Evolutionary conservation across 1,140 invertebrate species (phyloP), one percentile per base, ranked within the genome.

Genomic region (fruit fly (Drosophila melanogaster)): DNA sequence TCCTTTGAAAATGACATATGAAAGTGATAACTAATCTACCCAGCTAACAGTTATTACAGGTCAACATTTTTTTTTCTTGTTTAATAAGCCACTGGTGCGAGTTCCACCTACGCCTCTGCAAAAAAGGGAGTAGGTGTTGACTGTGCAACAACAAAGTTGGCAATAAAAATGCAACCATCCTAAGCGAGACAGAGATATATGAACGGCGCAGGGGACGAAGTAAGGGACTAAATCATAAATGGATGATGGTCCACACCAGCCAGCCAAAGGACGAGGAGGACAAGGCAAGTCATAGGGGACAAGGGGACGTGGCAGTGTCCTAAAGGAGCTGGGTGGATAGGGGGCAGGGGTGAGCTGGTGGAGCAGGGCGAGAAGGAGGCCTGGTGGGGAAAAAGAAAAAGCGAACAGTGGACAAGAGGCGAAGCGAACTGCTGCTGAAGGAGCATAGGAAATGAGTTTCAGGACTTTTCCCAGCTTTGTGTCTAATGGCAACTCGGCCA

Each of bases 161-260:
- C 64, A 70, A 70, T 70, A 70, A 70, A 70, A 70, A 49, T 70
- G 67, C 67, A 70, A 49, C 35, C 66, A 70, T 69, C 22, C 65
- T 37, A 46, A 49, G 65, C 33, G 41, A 57, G 15, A 49, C 14
- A 24, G n/a, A 33, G 17, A 40, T 15, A 17, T 17, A 38, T 22
- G n/a, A 15, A 15, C 35, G 46, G 46, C 15, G n/a, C 47, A 62
- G 75, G 75, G 77, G 11, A 35, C 30, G 10, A 49, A 55, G 41
- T 35, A 70, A 67, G 76, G 62, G 77, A 83, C 74, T 83, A 83
- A 78, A 83, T 83, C 79, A 78, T 67, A 81, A 81, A 83, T 73
- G 79, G 69, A 81, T 60, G 51, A 62, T 59, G 46, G 72, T 65
- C 57, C 51, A 43, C 43, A 37, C 70, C 14, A 33, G 33, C 33